These are phyloP conservation scores for Triplophysa bombifrons DNA, from an alignment of 2,797 vertebrate species.

Conservation along the genomic window DNA sequence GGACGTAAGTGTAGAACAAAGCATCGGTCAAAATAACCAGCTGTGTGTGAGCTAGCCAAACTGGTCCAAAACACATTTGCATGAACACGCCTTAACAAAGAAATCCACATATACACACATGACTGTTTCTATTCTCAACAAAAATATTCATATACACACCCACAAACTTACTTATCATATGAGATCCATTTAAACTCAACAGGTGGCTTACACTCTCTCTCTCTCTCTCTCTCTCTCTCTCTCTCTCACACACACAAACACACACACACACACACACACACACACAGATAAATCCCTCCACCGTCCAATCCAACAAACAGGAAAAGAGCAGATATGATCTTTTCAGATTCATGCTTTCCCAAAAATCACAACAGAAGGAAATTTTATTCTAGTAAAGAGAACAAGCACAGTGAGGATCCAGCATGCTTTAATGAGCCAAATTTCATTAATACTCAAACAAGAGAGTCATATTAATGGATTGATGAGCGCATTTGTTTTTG, in stretches of 20 bases:
- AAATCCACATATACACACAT: neutral
- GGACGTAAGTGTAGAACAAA: constrained; percentile 23
- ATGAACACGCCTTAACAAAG: neutral
- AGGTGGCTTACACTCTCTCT: neutral
- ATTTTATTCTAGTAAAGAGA: constrained; percentile 12
- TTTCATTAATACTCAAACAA: constrained; percentile 25
- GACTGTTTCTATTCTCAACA: neutral
- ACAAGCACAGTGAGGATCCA: constrained; percentile 25
- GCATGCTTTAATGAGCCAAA: constrained; percentile 39
- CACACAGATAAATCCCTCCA: constrained; percentile 2
- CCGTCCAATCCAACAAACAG: constrained; percentile 4
- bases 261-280: neutral
- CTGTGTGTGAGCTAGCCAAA: constrained; percentile 1
- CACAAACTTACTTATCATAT: neutral
- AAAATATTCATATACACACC: neutral
- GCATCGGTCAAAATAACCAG: constrained; percentile 18
- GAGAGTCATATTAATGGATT: constrained; percentile 41
- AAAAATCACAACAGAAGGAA: constrained; percentile 20
- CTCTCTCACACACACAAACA: neutral
- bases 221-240: neutral
- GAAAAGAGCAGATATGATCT: constrained; percentile 17
- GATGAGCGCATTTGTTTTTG: constrained; percentile 29
- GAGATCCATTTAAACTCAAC: neutral
- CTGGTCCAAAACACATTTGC: neutral
- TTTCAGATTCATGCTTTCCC: constrained; percentile 14